A percentile compares a stretch with the other conserved stretches of the same genome.
phyloP scores from a whole-genome alignment of 2,113 vertebrate genomes.

The Malurus cyaneus region DNA sequence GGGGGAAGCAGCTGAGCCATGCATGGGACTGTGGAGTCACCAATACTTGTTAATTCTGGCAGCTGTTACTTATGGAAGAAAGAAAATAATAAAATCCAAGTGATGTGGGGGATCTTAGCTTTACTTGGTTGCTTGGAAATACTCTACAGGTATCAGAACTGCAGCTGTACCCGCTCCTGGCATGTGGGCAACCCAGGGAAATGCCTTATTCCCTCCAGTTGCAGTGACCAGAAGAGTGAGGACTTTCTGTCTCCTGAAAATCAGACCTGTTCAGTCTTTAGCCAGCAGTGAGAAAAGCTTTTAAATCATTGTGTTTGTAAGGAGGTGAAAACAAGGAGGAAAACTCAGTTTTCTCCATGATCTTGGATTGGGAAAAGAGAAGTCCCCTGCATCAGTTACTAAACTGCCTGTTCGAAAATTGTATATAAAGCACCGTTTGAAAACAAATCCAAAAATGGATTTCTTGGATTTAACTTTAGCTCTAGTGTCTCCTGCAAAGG shows the following conservation, averaged over 20 bases:
- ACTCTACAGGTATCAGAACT: neutral
- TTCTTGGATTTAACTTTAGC: neutral
- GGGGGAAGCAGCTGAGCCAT: accelerated
- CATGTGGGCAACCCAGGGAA: accelerated
- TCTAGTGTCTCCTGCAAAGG: neutral
- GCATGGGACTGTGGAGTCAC: neutral
- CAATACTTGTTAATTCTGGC: neutral
- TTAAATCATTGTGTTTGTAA: neutral
- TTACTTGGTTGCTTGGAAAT: neutral
- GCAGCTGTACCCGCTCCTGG: accelerated
- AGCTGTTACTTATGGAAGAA: neutral
- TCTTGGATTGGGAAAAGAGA: neutral
- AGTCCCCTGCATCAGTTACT: neutral
- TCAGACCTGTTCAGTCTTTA: neutral
- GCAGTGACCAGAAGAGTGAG: accelerated
- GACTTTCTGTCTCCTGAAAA: neutral
- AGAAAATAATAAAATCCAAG: neutral
- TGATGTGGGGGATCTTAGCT: accelerated
- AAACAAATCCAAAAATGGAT: neutral
- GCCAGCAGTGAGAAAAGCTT: neutral
- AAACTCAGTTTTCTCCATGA: accelerated
- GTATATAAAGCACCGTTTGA: neutral
- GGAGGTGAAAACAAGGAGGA: neutral
- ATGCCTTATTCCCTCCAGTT: neutral
- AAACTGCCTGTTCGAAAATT: neutral